Base-by-base conservation (phyloP, 1,140 invertebrate genomes). In the Meloidogyne hapla region DNA sequence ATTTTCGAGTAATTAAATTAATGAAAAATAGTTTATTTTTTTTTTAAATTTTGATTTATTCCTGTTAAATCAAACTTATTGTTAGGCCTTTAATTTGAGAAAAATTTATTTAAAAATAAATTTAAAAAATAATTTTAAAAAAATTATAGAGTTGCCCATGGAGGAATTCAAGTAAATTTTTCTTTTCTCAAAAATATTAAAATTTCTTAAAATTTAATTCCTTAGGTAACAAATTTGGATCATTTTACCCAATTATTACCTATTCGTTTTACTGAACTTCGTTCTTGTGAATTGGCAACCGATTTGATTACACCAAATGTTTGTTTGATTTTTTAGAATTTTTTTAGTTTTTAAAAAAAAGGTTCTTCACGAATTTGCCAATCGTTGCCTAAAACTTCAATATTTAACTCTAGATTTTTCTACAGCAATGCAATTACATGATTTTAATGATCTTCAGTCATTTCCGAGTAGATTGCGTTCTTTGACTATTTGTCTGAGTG, bases 391-490 rank as follows among this genome's bases (percentile, higher is more conserved):
- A 0, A 96, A 96, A 88, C 89, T 99, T n/a, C 96, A 95, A 0
- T 93, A 95, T 87, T 94, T 99, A 92, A 91, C 98, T 83, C 72
- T 70, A 84, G 85, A 86, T 70, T 86, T 86, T 66, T 86, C 85
- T 21, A 86, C 85, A 26, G 85, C 85, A 23, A 86, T 86, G 85
- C 94, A 99, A 85, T 90, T 99, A 21, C 96, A 99, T 87, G 97
- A 99, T 87, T 99, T 99, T 90, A 97, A 94, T 74, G 96, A 99
- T 87, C 92, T 99, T 90, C 86, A 91, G 87, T 92, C 94, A 9
- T 99, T 99, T 89, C 97, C 97, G 15, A 96, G 95, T n/a, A 98
- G 98, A 87, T 89, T 99, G 8, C 91, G 92, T 38, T 96, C 95
- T 84, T 91, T 99, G 89, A 98, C 95, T 87, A 94, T 99, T 83